Base-by-base conservation (phyloP, 2,888 invertebrate species). In the Scelioninae gen. 2 region DNA sequence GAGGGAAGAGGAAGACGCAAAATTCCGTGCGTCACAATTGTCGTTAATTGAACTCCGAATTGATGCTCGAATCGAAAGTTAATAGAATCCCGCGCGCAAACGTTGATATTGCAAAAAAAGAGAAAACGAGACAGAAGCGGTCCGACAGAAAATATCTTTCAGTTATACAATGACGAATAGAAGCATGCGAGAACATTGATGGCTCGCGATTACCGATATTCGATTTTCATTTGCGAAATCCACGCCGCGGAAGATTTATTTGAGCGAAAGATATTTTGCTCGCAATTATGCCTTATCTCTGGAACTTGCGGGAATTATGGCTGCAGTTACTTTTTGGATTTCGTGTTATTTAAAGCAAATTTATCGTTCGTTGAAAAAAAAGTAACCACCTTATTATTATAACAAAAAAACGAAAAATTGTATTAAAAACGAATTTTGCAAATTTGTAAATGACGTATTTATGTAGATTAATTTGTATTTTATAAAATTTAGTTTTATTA, bases 31-130 rank as follows among this genome's bases (percentile, higher is more conserved):
- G 67, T 61, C 31, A 55, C 65, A 67, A 72, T 58, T 65, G 37
- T 67, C 53, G 72, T 72, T 72, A 72, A 72, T 72, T 72, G 65
- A 67, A 65, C 28, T 61, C 33, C 25, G 65, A 65, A 72, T 72
- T 67, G 65, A 72, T 65, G 37, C 55, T 39, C 53, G 61, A 61
- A 72, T 60, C 65, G 65, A 65, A 60, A 61, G 55, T 65, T 65
- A 67, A 72, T 67, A 72, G 65, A 72, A 72, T 58, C 13, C 37
- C n/a, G 37, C 7, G 50, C 22, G 48, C 64, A 33, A 43, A 28
- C 43, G 53, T 57, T 48, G 60, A 53, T 72, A 72, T 72, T 46
- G 71, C 52, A 60, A 60, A 65, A 72, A 61, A n/a, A n/a, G n/a
- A 55, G 39, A 45, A 53, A 60, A 55, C 15, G 13, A 45, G 16